Percentiles rank a stretch among this genome's conserved stretches.
phyloP scores from a whole-genome alignment of 2,888 invertebrate species.

The Colostygia pectinataria region DNA sequence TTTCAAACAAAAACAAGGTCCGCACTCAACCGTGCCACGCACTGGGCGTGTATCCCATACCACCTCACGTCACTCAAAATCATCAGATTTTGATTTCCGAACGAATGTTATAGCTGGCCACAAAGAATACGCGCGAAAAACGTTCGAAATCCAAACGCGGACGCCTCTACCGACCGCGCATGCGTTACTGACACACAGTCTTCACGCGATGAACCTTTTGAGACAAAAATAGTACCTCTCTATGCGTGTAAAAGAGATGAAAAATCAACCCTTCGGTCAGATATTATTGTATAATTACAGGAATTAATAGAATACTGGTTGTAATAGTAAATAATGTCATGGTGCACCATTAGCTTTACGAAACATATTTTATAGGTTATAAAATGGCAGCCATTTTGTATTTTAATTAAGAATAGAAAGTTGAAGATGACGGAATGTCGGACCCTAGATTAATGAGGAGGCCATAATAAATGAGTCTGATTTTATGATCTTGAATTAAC shows the following conservation, averaged over 20 bases:
- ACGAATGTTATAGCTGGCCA: constrained; percentile 37
- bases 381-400: constrained; percentile 32
- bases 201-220: constrained; percentile 52
- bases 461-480: constrained; percentile 32
- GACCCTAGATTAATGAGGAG: constrained; percentile 34
- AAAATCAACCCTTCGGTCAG: constrained; percentile 56
- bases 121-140: constrained; percentile 54
- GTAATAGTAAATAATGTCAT: constrained; percentile 45
- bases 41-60: constrained; percentile 27
- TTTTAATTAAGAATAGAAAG: constrained; percentile 43
- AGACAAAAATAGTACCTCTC: constrained; percentile 44
- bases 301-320: constrained; percentile 54
- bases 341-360: constrained; percentile 36
- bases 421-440: constrained; percentile 34
- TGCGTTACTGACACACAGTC: constrained; percentile 71
- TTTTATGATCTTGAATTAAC: constrained; percentile 35
- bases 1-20: constrained; percentile 44
- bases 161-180: constrained; percentile 63
- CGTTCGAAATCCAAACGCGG: constrained; percentile 58
- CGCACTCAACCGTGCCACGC: constrained; percentile 32
- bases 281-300: constrained; percentile 33
- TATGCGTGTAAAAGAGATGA: constrained; percentile 42
- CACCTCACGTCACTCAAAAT: constrained; percentile 40
- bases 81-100: constrained; percentile 36
- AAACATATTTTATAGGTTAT: constrained; percentile 46